Base-by-base conservation (phyloP, 2,113 vertebrate genomes). In the Archilochus colubris region DNA sequence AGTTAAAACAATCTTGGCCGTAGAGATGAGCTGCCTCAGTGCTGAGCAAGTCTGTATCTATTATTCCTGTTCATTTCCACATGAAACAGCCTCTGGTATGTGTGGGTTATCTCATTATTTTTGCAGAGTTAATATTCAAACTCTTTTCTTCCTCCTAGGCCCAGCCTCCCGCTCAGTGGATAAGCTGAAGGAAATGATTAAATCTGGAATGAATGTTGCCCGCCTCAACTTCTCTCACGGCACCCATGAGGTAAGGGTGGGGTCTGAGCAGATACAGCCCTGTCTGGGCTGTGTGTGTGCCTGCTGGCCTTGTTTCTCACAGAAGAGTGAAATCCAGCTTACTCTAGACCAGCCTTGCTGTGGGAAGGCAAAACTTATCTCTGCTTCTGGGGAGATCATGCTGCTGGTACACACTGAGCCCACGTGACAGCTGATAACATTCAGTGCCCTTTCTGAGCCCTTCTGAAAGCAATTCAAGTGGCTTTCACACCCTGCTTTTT, bases 191-290 rank as follows among this genome's bases (percentile, higher is more conserved):
- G 98, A 99, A 96, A 99, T 99, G 99, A 99, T 99, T 97, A 99
- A 99, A 94, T 96, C 99, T 97, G 99, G 99, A 94, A 99, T 99
- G 99, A 99, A 99, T 43, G 97, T 99, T 96, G 99, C 99, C 83
- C 99, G 99, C 88, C 97, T 99, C 97, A 99, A 99, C 98, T 99
- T 99, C 98, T 99, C 99, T 91, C 99, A 99, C 3, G 99, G 99
- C 89, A 98, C 98, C 88, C 99, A 99, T 1, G 99, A 99, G 98
- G 99, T 99, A 88, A 96, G 97, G 70, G 44, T 75, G 48, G 13
- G 13, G 5, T 17, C 61, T 11, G 19, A 58, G 76, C 33, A 33
- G 43, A 40, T 40, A 0, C 0, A 1, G 77, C 23, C 44, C 46
- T 0, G 2, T 5, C 21, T 0, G 3, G 30, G 31, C 31, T 12